Evolutionary conservation across 2,113 vertebrate species (phyloP).

Genomic region (Oostethus manadensis): DNA sequence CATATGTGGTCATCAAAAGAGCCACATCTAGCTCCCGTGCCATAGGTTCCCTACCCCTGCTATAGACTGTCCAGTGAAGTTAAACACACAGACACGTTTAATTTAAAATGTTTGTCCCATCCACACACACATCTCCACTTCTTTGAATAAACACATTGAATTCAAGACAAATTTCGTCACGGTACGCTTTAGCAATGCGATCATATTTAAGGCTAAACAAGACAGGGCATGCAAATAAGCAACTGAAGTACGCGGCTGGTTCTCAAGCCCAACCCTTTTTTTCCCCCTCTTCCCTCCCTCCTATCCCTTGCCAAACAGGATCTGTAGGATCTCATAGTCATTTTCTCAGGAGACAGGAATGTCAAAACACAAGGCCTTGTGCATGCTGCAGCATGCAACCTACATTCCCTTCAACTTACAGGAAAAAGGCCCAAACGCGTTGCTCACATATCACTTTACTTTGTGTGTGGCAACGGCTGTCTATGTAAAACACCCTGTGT

Average conservation of each 20-base stretch:
- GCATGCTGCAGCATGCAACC: conserved; percentile 61
- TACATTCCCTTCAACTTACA: conserved; percentile 51
- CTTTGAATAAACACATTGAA: neutral
- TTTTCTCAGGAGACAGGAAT: conserved; percentile 75
- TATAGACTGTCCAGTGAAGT: neutral
- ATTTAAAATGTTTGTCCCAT: conserved; percentile 1
- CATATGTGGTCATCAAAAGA: too few relatives aligned
- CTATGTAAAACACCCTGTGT: conserved; percentile 7
- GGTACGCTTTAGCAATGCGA: conserved; percentile 23
- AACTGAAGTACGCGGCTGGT: conserved; percentile 53
- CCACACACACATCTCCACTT: conserved; percentile 1
- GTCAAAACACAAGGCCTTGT: conserved; percentile 53
- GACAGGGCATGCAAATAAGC: conserved; percentile 67
- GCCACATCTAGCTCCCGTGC: too few relatives aligned
- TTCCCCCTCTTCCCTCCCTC: conserved; percentile 57
- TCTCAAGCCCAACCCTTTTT: conserved; percentile 65
- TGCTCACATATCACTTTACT: conserved; percentile 27
- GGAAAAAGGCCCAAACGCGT: conserved; percentile 45
- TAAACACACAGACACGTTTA: neutral
- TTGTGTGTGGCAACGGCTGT: conserved; percentile 28
- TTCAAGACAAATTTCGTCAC: conserved; percentile 5
- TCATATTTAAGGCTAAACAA: conserved; percentile 52
- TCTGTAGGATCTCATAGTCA: conserved; percentile 68
- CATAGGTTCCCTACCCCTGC: too few relatives aligned
- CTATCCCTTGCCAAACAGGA: conserved; percentile 71